Conservation (phyloP, 2,113 vertebrate genomes). For the Psittacula cyanocephala region DNA sequence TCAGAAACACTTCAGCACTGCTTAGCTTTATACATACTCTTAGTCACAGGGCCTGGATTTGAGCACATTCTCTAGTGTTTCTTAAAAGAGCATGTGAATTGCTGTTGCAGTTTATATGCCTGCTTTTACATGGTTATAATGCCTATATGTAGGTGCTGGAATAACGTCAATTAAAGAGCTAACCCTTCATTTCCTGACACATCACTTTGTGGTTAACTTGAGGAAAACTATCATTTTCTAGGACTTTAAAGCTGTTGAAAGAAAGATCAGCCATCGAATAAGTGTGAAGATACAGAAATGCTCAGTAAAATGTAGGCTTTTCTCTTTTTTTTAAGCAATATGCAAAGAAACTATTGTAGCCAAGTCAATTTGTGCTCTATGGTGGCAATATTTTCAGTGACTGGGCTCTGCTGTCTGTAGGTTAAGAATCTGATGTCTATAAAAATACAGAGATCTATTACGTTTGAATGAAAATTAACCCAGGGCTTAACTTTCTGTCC, state of each 20-base stretch:
- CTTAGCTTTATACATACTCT: not conserved
- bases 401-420: not conserved
- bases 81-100: not conserved
- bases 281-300: not conserved
- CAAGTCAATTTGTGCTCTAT: not conserved
- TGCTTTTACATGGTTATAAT: not conserved
- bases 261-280: not conserved
- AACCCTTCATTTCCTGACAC: not conserved
- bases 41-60: not conserved
- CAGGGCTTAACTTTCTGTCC: not conserved
- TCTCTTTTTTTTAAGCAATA: not conserved
- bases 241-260: not conserved
- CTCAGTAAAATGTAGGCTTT: not conserved
- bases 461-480: conserved; percentile 16
- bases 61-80: not conserved
- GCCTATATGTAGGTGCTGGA: not conserved
- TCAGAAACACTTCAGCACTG: not conserved
- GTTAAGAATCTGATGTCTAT: not conserved
- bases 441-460: not conserved
- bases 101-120: not conserved
- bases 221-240: not conserved
- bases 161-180: not conserved
- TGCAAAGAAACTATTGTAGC: not conserved
- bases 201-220: not conserved
- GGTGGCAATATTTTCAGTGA: not conserved